Conservation (phyloP, 2,797 vertebrate genomes). For the Limnodromus scolopaceus region DNA sequence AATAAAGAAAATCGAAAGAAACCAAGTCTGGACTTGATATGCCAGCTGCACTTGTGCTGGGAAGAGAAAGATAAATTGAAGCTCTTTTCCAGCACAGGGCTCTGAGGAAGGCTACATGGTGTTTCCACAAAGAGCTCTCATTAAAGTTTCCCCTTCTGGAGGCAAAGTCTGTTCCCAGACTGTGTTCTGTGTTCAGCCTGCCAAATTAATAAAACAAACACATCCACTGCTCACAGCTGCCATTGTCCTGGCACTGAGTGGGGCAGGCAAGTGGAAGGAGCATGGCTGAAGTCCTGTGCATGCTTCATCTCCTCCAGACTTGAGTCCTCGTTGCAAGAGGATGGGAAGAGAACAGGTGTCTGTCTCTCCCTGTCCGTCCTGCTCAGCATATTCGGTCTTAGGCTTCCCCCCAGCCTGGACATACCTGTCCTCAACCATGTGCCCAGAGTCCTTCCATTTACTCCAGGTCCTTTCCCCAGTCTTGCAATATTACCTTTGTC, state of each 20-base stretch:
- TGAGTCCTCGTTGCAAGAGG: rapidly evolving
- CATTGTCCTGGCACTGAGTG: neutral
- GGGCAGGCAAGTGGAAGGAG: neutral
- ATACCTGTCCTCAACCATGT: rapidly evolving
- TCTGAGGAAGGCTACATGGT: neutral
- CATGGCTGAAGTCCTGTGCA: neutral
- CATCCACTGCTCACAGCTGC: neutral
- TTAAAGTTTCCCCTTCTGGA: constrained; percentile 14
- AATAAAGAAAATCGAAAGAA: neutral
- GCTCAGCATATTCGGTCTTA: neutral
- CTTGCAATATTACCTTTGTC: neutral
- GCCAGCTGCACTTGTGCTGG: neutral
- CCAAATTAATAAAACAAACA: neutral
- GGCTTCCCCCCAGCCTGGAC: neutral
- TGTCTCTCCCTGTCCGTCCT: neutral
- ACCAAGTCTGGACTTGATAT: neutral
- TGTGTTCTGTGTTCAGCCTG: neutral
- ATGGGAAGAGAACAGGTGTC: rapidly evolving
- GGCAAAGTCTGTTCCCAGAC: neutral
- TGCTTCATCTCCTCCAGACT: neutral
- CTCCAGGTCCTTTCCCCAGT: neutral
- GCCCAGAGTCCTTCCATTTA: neutral
- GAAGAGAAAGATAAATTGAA: neutral
- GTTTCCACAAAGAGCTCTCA: neutral
- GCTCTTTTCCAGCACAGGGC: neutral